Percentiles rank a stretch among this genome's conserved stretches.
phyloP scores from a whole-genome alignment of 1,140 invertebrate species.

The Cydia fagiglandana region DNA sequence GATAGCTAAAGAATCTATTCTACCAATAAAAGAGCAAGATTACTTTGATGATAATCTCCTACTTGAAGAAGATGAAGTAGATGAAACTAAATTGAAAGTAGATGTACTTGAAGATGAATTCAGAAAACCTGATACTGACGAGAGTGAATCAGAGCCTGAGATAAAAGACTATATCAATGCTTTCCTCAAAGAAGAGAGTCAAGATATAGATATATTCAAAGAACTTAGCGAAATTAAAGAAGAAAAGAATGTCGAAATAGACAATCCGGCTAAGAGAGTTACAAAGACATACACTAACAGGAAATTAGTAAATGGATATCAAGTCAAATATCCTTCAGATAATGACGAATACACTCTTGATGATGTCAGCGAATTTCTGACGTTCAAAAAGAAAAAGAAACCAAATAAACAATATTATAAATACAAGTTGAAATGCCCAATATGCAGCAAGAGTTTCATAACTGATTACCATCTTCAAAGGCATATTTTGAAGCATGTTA shows the following conservation, averaged over 20 bases:
- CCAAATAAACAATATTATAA: conserved; percentile 33
- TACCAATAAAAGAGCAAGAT: conserved; percentile 45
- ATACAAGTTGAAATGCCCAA: conserved; percentile 54
- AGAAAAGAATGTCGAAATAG: not conserved
- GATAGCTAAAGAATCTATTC: conserved; percentile 54
- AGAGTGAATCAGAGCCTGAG: conserved; percentile 36
- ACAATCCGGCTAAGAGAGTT: conserved; percentile 40
- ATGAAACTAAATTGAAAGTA: conserved; percentile 53
- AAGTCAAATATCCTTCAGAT: conserved; percentile 26
- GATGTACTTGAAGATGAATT: conserved; percentile 73
- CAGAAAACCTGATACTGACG: conserved; percentile 54
- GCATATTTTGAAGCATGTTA: conserved; percentile 60
- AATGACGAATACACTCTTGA: conserved; percentile 48
- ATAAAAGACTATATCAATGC: conserved; percentile 13
- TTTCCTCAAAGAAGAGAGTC: conserved; percentile 20
- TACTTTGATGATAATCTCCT: conserved; percentile 40
- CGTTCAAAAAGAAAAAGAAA: conserved; percentile 59
- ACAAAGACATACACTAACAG: conserved; percentile 54
- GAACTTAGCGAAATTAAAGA: conserved; percentile 12
- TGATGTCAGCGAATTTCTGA: conserved; percentile 65
- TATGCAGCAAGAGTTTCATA: conserved; percentile 67
- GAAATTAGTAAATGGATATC: conserved; percentile 44
- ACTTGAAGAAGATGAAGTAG: conserved; percentile 44
- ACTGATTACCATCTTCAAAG: conserved; percentile 65
- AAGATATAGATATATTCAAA: conserved; percentile 30